Base-by-base conservation (phyloP, 2,797 vertebrate genomes). In the Brachyalestes nurse region DNA sequence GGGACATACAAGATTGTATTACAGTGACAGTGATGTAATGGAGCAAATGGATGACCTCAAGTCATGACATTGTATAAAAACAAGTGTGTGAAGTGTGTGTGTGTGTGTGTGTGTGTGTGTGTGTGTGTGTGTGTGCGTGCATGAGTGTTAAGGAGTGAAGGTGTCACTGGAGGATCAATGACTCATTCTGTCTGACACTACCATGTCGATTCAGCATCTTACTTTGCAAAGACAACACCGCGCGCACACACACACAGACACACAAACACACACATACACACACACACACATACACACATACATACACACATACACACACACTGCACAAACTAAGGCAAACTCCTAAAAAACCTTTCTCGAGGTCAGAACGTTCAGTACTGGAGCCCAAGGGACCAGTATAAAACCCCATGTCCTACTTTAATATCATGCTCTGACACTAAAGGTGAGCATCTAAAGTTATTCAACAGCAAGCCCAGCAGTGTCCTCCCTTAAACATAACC, bases 171-270 rank as follows among this genome's bases (percentile, higher is more conserved):
- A 64, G 78, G 85, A 93, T 93, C 89, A 84, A 92, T 93, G 90
- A 77, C 82, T 77, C 79, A 85, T 91, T 91, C 85, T 89, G 84
- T 87, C 88, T 91, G 85, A 88, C 91, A 87, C 87, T 17, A 71
- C 83, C 85, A 82, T 92, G 92, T 94, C 79, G 90, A 94, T 93
- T 93, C 93, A 94, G 93, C 93, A 94, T 87, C 89, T 75, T 86
- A 83, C 85, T 83, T 73, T 25, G 77, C 88, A 87, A 87, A 86
- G 86, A 61, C 17, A 76, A 80, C 62, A 62, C 49, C 72, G 76
- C 62, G 72, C 88, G 83, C 84, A 64, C 9, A 84, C n/a, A 69
- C 58, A 82, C 28, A 28, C 28, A 1, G 1, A 28, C 28, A 28
- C 28, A 28, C 12, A 81, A n/a, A n/a, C 28, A 28, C 28, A 1